Base-by-base conservation (phyloP, 2,113 vertebrate genomes). In the Cyprinodon tularosa region DNA sequence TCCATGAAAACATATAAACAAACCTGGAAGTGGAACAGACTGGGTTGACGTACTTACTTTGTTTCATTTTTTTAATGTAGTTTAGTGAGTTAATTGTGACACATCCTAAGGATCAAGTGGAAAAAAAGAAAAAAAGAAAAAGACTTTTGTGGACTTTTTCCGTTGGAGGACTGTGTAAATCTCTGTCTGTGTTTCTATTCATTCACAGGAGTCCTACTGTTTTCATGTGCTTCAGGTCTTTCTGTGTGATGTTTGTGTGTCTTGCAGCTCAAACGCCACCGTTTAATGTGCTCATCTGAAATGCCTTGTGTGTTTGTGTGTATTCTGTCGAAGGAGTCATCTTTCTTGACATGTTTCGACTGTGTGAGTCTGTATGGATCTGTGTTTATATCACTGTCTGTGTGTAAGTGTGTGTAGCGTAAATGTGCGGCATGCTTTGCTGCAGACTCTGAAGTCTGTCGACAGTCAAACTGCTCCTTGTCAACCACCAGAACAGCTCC, bases 91-190 rank as follows among this genome's bases (percentile, higher is more conserved):
- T 86, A 90, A 92, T 86, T 84, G 22, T 53, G 88, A 92, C 93
- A 93, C 90, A 89, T 93, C 92, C 91, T 93, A 74, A 82, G 89
- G 89, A 94, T 93, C 93, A 91, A 84, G 77, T 86, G 72, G 83
- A 88, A 88, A 88, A 81, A 85, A 84, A 90, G 86, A 92, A 29
- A 1, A 29, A 93, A 92, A 29, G 29, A 29, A 93, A 92, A 91
- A 90, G 73, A 86, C 81, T 76, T 83, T 76, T 72, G 38, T 42
- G 66, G 71, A 68, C 71, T 50, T 78, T 92, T 91, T 77, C 77
- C 80, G 1, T 29, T 65, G 72, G 86, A 84, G 8, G 50, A 67
- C 38, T 82, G 84, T 77, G 75, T 88, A 82, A 83, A 81, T 75
- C 67, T 85, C 67, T 81, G 69, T 62, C 68, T 14, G 80, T 89